Base-by-base conservation (phyloP, 2,797 vertebrate species). In the Tangara arthus region DNA sequence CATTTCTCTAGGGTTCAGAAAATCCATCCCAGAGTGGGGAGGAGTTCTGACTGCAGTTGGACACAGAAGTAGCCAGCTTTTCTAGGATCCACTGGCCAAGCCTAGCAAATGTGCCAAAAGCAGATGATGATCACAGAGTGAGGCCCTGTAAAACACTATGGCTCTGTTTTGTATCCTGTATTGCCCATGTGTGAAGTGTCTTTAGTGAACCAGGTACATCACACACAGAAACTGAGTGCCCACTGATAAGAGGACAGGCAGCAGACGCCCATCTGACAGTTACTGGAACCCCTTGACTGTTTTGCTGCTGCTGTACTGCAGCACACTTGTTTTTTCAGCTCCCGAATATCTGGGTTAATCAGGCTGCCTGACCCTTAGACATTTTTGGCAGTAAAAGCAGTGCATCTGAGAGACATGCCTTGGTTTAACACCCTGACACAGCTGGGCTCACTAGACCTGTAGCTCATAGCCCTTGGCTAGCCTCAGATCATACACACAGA, bases 311-410 rank as follows among this genome's bases (percentile, higher is more conserved):
- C 78, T 60, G 30, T 61, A 39, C n/a, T 53, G 30, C 27, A 4
- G 35, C 79, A 83, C 3, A 0, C 82, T 81, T 77, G 35, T 53
- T 70, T 60, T 88, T 94, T 89, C 70, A 72, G 72, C 92, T 92
- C 93, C 85, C 14, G 57, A 91, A 72, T 87, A 80, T 78, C 64
- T 87, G 91, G n/a, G 57, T 91, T 96, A 88, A 87, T 95, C 59
- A 72, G 60, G 39, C 92, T 94, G 85, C 93, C 78, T 93, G 76
- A 94, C 92, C 83, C 80, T 94, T 80, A 44, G 70, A 95, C 39
- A 18, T 65, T 95, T 98, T 96, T 95, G 90, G 92, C 94, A 94
- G 90, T 81, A 56, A 39, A 78, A 89, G 72, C 78, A 77, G 42
- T 83, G 86, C 82, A 77, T 93, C 89, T 91, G 89, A 86, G 85